Evolutionary conservation across 2,113 vertebrate genomes (phyloP), one percentile per base, ranked within the genome.

Genomic region (Isurus oxyrinchus): DNA sequence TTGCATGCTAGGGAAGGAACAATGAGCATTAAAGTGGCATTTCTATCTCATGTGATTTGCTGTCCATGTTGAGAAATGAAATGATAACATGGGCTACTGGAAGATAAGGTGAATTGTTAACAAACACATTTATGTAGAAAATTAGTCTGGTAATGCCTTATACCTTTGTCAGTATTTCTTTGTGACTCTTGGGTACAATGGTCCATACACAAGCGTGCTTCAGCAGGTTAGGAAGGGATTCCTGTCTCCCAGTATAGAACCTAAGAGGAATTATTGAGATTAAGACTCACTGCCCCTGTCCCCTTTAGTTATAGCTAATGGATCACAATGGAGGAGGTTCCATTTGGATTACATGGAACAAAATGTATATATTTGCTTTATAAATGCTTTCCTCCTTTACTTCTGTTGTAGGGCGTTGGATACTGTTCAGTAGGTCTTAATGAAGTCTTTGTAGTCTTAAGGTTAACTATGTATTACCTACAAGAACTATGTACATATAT

Each of bases 71-170:
- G 3, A 84, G 19, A 49, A 49, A 44, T 44, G 2, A 13, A 84
- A 21, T 44, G 40, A 84, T 84, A 11, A 76, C 10, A 7, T 49
- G 79, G 3, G n/a, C 14, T 84, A 84, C 79, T n/a, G 6, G 7
- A 88, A 88, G 35, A 84, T 84, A 27, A 2, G 2, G 53, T 88
- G 19, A 88, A 55, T 66, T 31, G 25, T 16, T 31, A 4, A 55
- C 49, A 0, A 21, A 23, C 0, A 59, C 3, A n/a, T 13, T 72
- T n/a, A 0, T 5, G 90, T 31, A 14, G 11, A 61, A 84, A 95
- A 35, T 16, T 21, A 96, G 93, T 84, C 57, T 96, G 1, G 76
- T 61, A 63, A 5, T 94, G 31, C 97, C 96, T 96, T 59, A 49
- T 11, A 59, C 49, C 91, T 61, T 44, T 23, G 49, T 2, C 79